Evolutionary conservation across 2,797 vertebrate genomes (phyloP).

Genomic region (Semaprochilodus insignis): DNA sequence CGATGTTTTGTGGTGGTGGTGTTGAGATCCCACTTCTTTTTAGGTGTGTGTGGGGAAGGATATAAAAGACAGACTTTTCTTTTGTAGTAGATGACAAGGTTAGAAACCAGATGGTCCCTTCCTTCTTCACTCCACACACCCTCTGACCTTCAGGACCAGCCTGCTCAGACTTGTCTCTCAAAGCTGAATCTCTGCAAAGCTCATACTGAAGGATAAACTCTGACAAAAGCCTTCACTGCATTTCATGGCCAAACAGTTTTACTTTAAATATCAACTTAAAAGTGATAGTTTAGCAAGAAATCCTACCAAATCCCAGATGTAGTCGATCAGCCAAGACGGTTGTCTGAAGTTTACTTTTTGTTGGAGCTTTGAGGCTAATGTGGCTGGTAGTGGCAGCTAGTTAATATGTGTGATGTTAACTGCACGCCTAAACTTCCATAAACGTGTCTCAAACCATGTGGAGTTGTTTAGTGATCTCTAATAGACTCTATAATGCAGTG

Average conservation of each 20-base stretch:
- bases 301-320: background rate
- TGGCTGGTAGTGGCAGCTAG: background rate
- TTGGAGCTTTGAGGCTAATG: background rate
- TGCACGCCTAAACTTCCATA: background rate
- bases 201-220: background rate
- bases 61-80: constrained; percentile 14
- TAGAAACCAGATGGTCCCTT: constrained; percentile 52
- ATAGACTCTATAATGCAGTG: background rate
- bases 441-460: background rate
- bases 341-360: background rate
- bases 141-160: constrained; percentile 16
- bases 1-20: constrained; percentile 9
- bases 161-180: constrained; percentile 27
- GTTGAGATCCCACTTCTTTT: background rate
- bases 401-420: background rate
- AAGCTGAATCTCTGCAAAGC: background rate
- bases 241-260: background rate
- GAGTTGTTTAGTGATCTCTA: background rate
- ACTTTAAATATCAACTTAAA: background rate
- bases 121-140: constrained; percentile 18
- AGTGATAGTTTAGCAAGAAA: too few species aligned
- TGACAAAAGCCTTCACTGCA: background rate
- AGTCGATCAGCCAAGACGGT: background rate
- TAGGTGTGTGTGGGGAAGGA: constrained; percentile 1
- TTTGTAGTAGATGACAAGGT: constrained; percentile 52